Conservation (phyloP, 1,140 invertebrate species). For the Linepithema humile region DNA sequence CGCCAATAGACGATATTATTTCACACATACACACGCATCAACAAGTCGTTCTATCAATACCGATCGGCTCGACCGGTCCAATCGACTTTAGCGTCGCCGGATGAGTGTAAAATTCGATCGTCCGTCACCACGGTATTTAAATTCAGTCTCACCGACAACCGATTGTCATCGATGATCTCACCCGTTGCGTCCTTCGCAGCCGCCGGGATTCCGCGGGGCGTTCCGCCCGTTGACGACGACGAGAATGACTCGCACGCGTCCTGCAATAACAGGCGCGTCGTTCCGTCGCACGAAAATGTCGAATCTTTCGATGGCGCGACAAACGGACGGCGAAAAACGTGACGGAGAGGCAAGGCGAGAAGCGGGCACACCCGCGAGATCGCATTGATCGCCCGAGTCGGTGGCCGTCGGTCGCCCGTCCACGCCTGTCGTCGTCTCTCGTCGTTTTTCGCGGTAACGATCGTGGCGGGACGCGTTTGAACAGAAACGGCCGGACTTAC, state of each 20-base stretch:
- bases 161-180: constrained; percentile 72
- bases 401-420: constrained; percentile 1
- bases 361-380: constrained; percentile 76
- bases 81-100: neutral
- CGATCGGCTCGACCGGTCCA: neutral
- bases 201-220: constrained; percentile 67
- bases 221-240: neutral
- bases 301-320: neutral
- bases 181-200: constrained; percentile 66
- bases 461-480: neutral
- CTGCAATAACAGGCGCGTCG: neutral
- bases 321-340: neutral
- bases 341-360: constrained; percentile 47
- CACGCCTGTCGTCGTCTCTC: neutral
- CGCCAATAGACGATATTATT: neutral
- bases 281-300: neutral
- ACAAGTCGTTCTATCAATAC: neutral
- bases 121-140: neutral
- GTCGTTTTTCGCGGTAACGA: neutral
- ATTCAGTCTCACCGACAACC: neutral
- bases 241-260: neutral
- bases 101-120: too few species aligned
- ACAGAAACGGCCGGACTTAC: constrained; percentile 49
- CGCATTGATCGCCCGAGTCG: constrained; percentile 75
- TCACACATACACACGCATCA: neutral